A percentile compares a stretch with the other conserved stretches of the same genome.
Conservation (phyloP, 2,888 invertebrate species). For the Leucoma salicis region DNA sequence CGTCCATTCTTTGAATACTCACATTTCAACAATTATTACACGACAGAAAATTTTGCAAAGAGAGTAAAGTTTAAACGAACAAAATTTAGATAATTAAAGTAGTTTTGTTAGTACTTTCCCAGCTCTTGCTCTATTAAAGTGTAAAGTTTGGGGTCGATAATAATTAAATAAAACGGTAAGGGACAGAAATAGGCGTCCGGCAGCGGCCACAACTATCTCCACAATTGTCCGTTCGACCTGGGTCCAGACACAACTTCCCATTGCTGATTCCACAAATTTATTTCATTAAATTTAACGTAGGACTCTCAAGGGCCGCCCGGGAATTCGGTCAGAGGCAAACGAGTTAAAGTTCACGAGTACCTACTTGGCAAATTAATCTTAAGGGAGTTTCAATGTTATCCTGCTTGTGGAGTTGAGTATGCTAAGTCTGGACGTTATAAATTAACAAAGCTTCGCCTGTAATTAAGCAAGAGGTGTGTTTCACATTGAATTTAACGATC, state of each 20-base stretch:
- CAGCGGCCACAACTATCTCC: conserved; percentile 42
- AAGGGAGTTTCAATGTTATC: conserved; percentile 79
- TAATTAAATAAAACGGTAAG: conserved; percentile 36
- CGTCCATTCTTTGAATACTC: conserved; percentile 49
- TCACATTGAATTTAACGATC: conserved; percentile 69
- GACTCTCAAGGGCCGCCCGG: conserved; percentile 68
- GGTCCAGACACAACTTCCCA: conserved; percentile 55
- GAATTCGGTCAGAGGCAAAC: conserved; percentile 76
- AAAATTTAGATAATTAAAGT: conserved; percentile 30
- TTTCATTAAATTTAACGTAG: conserved; percentile 80
- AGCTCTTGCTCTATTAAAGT: conserved; percentile 25
- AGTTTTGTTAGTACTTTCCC: conserved; percentile 32
- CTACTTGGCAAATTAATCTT: conserved; percentile 79
- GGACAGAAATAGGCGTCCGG: conserved; percentile 13
- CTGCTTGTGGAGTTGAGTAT: conserved; percentile 62
- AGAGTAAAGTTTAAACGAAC: conserved; percentile 18
- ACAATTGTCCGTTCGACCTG: conserved; percentile 31
- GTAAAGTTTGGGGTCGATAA: conserved; percentile 39
- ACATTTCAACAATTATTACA: conserved; percentile 19
- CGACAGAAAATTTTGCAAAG: conserved; percentile 9
- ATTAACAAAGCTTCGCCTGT: conserved; percentile 76
- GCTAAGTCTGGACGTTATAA: conserved; percentile 73
- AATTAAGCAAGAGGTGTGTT: conserved; percentile 76
- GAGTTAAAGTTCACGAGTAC: conserved; percentile 78
- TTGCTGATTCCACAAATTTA: conserved; percentile 71